Evolutionary conservation across 2,113 vertebrate species (phyloP).

Genomic region (Poeciliopsis prolifica): DNA sequence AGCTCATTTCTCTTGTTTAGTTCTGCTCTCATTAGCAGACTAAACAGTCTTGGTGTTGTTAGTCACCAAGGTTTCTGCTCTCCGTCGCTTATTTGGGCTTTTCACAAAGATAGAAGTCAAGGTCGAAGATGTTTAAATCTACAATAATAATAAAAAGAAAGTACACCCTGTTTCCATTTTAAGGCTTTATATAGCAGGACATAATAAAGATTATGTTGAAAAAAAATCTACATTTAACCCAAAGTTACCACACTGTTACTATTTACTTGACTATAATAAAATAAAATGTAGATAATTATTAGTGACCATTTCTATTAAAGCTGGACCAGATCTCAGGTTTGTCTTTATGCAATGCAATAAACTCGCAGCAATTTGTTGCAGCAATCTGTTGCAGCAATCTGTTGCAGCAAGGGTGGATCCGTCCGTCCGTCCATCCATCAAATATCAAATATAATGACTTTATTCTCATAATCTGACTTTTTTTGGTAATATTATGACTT

Average conservation of each 20-base stretch:
- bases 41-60: neutral
- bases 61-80: neutral
- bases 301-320: too few relatives aligned
- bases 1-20: neutral
- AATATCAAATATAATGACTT: too few relatives aligned
- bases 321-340: too few relatives aligned
- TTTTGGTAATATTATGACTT: too few relatives aligned
- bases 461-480: too few relatives aligned
- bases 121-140: neutral
- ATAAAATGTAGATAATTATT: neutral
- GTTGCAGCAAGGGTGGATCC: too few relatives aligned
- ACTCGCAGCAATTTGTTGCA: too few relatives aligned
- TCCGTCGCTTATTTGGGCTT: neutral
- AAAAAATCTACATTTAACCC: neutral
- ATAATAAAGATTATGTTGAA: neutral
- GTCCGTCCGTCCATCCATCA: too few relatives aligned
- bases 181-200: neutral
- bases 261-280: neutral
- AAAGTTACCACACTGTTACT: neutral
- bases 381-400: too few relatives aligned
- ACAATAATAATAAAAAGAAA: neutral
- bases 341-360: too few relatives aligned
- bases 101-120: neutral
- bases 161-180: neutral
- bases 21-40: neutral